phyloP scores from a whole-genome alignment of 2,888 invertebrate genomes.

The Heteromyza rotundicornis region DNA sequence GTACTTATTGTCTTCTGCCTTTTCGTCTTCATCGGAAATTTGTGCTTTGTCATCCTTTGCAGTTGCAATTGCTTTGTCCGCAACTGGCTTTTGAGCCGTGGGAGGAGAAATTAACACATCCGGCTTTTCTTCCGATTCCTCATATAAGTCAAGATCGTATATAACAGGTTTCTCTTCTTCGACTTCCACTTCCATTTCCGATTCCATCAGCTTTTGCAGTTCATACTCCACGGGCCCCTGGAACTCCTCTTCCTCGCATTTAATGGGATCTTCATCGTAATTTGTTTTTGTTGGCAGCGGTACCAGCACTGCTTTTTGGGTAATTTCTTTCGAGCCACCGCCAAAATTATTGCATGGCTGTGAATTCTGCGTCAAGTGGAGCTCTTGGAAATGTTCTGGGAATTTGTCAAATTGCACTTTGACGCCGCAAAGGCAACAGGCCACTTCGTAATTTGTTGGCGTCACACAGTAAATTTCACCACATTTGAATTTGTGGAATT shows the following conservation, averaged over 20 bases:
- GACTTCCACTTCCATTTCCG: conserved; percentile 3
- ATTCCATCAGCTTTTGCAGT: neutral
- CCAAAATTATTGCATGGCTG: too few species aligned
- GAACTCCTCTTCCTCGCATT: too few species aligned
- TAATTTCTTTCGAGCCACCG: too few species aligned
- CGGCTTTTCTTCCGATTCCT: neutral
- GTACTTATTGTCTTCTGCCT: neutral
- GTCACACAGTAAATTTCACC: conserved; percentile 50
- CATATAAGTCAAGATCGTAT: too few species aligned
- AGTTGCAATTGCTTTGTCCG: too few species aligned
- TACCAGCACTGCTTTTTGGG: too few species aligned
- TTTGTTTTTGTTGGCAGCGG: conserved; percentile 25
- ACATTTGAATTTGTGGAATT: conserved; percentile 47
- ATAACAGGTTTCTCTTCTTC: neutral
- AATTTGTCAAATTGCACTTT: conserved; percentile 42
- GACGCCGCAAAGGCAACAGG: conserved; percentile 44
- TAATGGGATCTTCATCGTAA: conserved; percentile 43
- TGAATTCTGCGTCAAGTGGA: too few species aligned
- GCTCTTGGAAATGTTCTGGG: conserved; percentile 41
- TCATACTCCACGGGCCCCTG: neutral
- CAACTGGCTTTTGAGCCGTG: neutral
- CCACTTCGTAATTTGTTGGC: conserved; percentile 43
- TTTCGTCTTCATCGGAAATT: neutral
- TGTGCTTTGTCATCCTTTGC: too few species aligned
- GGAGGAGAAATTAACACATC: neutral